These are phyloP conservation scores for Oncorhynchus mykiss DNA, from an alignment of 2,113 vertebrate genomes.

Conservation along the genomic window DNA sequence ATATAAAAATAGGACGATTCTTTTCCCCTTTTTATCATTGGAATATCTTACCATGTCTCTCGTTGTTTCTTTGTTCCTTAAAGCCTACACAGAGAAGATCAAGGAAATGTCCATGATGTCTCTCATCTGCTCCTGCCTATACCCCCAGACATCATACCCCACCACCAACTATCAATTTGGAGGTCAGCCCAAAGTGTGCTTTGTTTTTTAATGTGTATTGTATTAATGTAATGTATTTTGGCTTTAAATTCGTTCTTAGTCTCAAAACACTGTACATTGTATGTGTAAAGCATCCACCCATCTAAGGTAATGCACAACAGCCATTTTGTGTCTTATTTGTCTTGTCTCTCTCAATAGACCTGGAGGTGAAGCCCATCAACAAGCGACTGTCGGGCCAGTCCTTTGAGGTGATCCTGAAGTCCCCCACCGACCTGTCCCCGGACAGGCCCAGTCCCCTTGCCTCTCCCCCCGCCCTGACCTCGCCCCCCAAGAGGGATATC, in stretches of 20 bases:
- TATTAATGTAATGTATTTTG: neutral
- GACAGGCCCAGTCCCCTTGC: conserved; percentile 78
- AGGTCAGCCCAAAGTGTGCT: conserved; percentile 66
- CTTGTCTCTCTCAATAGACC: conserved; percentile 67
- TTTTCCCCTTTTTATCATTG: neutral
- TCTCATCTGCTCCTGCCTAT: conserved; percentile 89
- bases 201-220: neutral
- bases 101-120: conserved; percentile 89
- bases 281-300: neutral
- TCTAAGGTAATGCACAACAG: neutral
- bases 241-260: neutral
- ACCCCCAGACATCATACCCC: conserved; percentile 80
- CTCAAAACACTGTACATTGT: neutral
- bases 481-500: conserved; percentile 83
- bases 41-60: neutral
- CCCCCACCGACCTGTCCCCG: conserved; percentile 81
- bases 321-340: conserved; percentile 12
- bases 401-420: conserved; percentile 88
- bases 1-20: neutral
- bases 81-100: conserved; percentile 94
- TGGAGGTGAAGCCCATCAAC: conserved; percentile 90
- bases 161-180: conserved; percentile 84
- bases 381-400: conserved; percentile 89
- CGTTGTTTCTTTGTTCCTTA: conserved; percentile 11
- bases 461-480: conserved; percentile 83